Base-by-base conservation (phyloP, 2,888 invertebrate species). In the Chydorus sphaericus region DNA sequence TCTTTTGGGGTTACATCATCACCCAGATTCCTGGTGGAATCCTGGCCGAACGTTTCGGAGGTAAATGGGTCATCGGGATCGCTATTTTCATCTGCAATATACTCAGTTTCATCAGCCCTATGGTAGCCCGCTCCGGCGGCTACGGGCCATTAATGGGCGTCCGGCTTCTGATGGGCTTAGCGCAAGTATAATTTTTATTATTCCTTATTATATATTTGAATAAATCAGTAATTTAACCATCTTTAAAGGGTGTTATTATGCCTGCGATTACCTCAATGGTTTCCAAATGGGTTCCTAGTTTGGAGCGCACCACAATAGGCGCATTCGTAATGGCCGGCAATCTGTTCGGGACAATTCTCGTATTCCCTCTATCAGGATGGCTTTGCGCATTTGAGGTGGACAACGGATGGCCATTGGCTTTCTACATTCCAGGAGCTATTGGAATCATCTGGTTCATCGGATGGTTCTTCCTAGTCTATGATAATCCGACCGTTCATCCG, bases 21-120 rank as follows among this genome's bases (percentile, higher is more conserved):
- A 67, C 68, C 1, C 68, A 70, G 61, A 60, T 71, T 23, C 66
- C 69, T 14, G 70, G 69, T 5, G 70, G 70, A 26, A 62, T 67
- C 39, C 63, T 92, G 71, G 88, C 93, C 1, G 73, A 81, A 62
- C 77, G 81, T 66, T 8, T 10, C 8, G 93, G 94, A 33, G 92
- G 90, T n/a, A 91, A 90, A 71, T 73, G 82, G 59, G 79, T 92
- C 3, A 89, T 85, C 66, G 89, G 89, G 16, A 68, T 85, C 31
- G 89, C 88, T 5, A 81, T 89, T 1, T 73, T 90, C 49, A 71
- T 88, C 48, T 87, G 89, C 4, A 83, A 88, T 6, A 67, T 91
- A 55, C 81, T 90, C 62, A 90, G 91, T 0, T 72, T 91, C 20
- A 69, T 89, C 16, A 88, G 86, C 58, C 91, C 92, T 0, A 73